Percentiles rank a stretch among this genome's conserved stretches.
Evolutionary conservation across 1,140 invertebrate species (phyloP).

Genomic region (Yoshiicerus persimilis): DNA sequence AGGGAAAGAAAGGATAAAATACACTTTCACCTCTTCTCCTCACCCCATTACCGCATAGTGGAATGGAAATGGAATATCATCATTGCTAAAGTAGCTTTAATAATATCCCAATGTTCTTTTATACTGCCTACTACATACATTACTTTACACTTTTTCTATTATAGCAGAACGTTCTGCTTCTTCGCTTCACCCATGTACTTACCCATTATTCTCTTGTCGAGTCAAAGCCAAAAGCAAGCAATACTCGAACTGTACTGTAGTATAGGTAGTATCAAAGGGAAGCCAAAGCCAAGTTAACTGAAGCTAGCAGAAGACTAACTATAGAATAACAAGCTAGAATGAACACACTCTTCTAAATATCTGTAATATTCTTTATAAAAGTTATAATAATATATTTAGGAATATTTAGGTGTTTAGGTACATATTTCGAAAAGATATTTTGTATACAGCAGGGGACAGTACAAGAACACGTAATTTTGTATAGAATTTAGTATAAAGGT

Average conservation of each 20-base stretch:
- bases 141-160: too few species aligned
- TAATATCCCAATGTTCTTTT: not conserved
- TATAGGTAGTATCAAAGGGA: not conserved
- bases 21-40: constrained; percentile 18
- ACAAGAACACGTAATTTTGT: too few species aligned
- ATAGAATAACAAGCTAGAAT: not conserved
- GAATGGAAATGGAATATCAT: constrained; percentile 11
- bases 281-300: not conserved
- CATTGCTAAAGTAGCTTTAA: not conserved
- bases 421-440: too few species aligned
- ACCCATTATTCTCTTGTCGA: not conserved
- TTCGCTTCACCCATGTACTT: not conserved
- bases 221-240: not conserved
- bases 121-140: not conserved
- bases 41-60: constrained; percentile 7
- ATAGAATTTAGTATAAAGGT: too few species aligned
- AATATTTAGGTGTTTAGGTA: not conserved
- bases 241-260: not conserved
- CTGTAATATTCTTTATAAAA: not conserved
- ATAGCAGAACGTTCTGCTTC: too few species aligned
- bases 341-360: not conserved
- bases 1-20: not conserved
- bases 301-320: not conserved
- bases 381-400: too few species aligned
- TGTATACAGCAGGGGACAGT: not conserved